Evolutionary conservation across 1,140 invertebrate species (phyloP).

Genomic region (Parapsyche elsis): DNA sequence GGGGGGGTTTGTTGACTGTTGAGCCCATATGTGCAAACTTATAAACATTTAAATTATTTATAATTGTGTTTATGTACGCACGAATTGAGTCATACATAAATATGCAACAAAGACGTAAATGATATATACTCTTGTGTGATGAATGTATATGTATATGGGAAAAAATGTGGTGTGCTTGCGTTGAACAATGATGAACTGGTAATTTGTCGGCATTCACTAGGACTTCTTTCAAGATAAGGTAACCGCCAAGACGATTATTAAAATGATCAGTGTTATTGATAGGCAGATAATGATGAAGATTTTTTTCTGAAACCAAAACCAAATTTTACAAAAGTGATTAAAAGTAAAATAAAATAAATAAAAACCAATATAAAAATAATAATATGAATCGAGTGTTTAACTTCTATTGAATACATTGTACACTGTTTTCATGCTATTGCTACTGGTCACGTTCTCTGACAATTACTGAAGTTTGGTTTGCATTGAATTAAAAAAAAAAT

Average conservation of each 20-base stretch:
- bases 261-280: constrained; percentile 78
- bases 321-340: constrained; percentile 57
- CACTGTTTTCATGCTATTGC: no score
- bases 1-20: no score
- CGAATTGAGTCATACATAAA: background rate
- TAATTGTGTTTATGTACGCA: background rate
- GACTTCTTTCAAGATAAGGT: constrained; percentile 57
- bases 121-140: background rate
- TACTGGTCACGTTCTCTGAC: no score
- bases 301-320: constrained; percentile 87
- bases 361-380: background rate
- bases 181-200: constrained; percentile 26
- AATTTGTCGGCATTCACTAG: constrained; percentile 48
- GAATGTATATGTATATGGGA: background rate
- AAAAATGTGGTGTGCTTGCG: background rate
- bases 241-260: constrained; percentile 76
- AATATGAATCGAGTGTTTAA: background rate
- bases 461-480: no score
- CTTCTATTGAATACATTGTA: background rate
- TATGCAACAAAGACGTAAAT: background rate
- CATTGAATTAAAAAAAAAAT: no score
- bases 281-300: constrained; percentile 86
- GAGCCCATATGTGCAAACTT: no score
- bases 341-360: background rate
- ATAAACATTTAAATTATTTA: no score